phyloP scores from a whole-genome alignment of 2,888 invertebrate species.

The Tridacna crocea region DNA sequence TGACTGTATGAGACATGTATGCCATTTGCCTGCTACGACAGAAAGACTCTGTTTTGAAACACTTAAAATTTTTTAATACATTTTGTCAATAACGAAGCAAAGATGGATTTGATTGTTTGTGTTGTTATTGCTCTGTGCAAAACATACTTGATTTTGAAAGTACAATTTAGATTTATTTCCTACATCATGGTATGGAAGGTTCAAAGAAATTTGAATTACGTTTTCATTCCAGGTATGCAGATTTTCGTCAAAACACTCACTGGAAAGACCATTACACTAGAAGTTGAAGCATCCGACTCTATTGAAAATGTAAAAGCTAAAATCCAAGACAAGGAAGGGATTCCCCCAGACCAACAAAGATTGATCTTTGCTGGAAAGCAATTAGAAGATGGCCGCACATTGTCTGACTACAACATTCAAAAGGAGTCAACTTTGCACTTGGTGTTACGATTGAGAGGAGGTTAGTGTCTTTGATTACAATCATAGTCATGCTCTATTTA shows the following conservation, averaged over 20 bases:
- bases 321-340: constrained; percentile 86
- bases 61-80: too few species aligned
- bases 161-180: too few species aligned
- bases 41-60: too few species aligned
- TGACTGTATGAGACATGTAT: too few species aligned
- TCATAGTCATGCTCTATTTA: neutral
- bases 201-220: too few species aligned
- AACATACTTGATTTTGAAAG: too few species aligned
- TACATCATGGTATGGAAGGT: too few species aligned
- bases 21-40: too few species aligned
- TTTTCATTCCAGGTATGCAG: constrained; percentile 87
- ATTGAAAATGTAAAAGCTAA: constrained; percentile 95
- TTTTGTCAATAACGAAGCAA: too few species aligned
- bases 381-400: constrained; percentile 96
- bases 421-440: constrained; percentile 96
- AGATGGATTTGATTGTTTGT: too few species aligned
- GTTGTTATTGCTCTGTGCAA: too few species aligned
- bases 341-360: constrained; percentile 92
- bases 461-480: constrained; percentile 84
- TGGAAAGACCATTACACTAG: constrained; percentile 84
- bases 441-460: constrained; percentile 97
- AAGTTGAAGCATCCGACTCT: constrained; percentile 93
- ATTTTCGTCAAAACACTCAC: constrained; percentile 88
- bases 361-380: constrained; percentile 98
- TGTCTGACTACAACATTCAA: constrained; percentile 97